phyloP scores from a whole-genome alignment of 2,113 vertebrate genomes.

The Coreoperca whiteheadi region DNA sequence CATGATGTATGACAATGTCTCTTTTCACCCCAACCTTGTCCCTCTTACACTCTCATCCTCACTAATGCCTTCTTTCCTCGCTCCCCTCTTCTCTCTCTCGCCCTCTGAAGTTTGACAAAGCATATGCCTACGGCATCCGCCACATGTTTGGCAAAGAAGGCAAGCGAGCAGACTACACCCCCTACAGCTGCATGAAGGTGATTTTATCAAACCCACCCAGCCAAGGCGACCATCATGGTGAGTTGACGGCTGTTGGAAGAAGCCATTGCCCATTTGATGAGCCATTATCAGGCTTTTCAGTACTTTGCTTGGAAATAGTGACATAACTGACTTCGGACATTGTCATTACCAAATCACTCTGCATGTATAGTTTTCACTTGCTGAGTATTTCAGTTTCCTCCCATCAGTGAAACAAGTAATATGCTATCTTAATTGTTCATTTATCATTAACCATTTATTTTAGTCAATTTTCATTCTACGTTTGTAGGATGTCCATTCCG shows the following conservation, averaged over 20 bases:
- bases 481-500: slow-evolving; percentile 95
- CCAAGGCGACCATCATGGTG: slow-evolving; percentile 97
- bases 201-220: slow-evolving; percentile 95
- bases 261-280: slow-evolving; percentile 47
- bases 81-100: not conserved
- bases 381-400: not conserved
- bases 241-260: slow-evolving; percentile 73
- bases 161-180: slow-evolving; percentile 96
- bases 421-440: not conserved
- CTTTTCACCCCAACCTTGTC: slow-evolving; percentile 77
- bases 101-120: slow-evolving; percentile 94
- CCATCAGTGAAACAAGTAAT: not conserved
- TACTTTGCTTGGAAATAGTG: not conserved
- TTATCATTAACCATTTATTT: not conserved
- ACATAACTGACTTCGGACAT: not conserved
- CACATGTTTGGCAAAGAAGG: slow-evolving; percentile 98
- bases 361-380: not conserved
- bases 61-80: slow-evolving; percentile 56
- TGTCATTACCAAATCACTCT: not conserved
- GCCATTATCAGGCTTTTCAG: slow-evolving; percentile 3
- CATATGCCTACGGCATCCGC: slow-evolving; percentile 95
- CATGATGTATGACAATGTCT: slow-evolving; percentile 76
- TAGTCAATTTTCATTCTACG: not conserved
- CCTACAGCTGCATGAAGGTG: slow-evolving; percentile 98
- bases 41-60: slow-evolving; percentile 64